Evolutionary conservation across 2,113 vertebrate species (phyloP).

Genomic region (Anseranas semipalmata): DNA sequence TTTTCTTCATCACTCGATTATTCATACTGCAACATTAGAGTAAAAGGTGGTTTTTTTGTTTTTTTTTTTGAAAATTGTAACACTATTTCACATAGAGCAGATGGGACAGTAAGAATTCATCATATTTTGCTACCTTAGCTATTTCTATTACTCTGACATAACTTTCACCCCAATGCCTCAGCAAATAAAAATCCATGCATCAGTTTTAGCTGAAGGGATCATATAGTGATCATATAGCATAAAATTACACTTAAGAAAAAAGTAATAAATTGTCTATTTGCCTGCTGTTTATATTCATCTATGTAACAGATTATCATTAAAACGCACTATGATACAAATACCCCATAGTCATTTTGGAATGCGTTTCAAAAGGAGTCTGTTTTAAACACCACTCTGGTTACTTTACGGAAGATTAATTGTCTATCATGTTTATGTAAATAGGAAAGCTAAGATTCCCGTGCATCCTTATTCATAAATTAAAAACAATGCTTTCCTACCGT

Average conservation of each 20-base stretch:
- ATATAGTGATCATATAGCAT: accelerated
- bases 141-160: neutral
- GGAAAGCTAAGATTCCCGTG: slow-evolving; percentile 1
- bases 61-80: neutral
- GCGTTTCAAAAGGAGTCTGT: neutral
- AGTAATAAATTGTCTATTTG: neutral
- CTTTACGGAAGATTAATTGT: slow-evolving; percentile 65
- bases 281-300: neutral
- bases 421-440: slow-evolving; percentile 56
- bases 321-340: neutral
- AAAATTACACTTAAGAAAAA: neutral
- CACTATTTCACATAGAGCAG: neutral
- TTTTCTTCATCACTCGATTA: neutral
- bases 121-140: neutral
- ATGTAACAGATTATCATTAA: neutral
- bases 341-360: neutral
- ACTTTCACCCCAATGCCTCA: neutral
- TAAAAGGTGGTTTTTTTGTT: neutral
- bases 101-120: neutral
- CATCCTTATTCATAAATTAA: slow-evolving; percentile 68
- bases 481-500: slow-evolving; percentile 49
- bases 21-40: neutral
- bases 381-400: neutral
- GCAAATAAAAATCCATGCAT: neutral
- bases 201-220: neutral